Percentiles rank a stretch among this genome's conserved stretches.
These are phyloP conservation scores for Drosophila tanythrix DNA, from an alignment of 2,888 invertebrate genomes.

Conservation along the genomic window DNA sequence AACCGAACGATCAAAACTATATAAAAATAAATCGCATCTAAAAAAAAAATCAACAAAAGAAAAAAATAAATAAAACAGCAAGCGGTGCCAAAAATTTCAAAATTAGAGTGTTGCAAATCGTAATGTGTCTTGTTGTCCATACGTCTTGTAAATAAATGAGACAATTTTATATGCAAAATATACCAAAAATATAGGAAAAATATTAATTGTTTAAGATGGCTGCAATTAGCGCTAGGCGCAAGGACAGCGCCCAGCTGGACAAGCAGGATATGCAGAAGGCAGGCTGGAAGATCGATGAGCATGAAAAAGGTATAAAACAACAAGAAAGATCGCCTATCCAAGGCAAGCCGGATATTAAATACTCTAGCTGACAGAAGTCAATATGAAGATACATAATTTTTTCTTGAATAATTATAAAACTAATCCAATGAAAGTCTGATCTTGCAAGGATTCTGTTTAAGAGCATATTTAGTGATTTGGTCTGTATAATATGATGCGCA, in stretches of 20 bases:
- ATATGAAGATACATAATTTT: neutral
- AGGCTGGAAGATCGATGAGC: constrained; percentile 82
- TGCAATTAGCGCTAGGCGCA: constrained; percentile 45
- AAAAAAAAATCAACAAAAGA: constrained; percentile 15
- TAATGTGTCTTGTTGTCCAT: constrained; percentile 28
- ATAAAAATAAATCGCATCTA: constrained; percentile 58
- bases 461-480: too few species aligned
- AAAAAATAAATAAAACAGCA: constrained; percentile 34
- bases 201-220: constrained; percentile 38
- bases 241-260: constrained; percentile 53
- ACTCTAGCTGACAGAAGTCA: neutral
- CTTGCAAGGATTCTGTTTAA: neutral
- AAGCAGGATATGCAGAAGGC: constrained; percentile 77
- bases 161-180: constrained; percentile 18
- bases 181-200: neutral
- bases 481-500: too few species aligned
- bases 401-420: neutral
- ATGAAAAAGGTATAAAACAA: constrained; percentile 78
- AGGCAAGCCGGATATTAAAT: neutral
- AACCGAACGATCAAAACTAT: constrained; percentile 37
- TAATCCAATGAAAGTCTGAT: neutral
- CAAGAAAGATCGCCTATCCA: neutral
- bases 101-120: constrained; percentile 74
- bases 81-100: constrained; percentile 76
- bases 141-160: constrained; percentile 62